phyloP scores from a whole-genome alignment of 1,140 invertebrate species.

The Choristoneura fumiferana region DNA sequence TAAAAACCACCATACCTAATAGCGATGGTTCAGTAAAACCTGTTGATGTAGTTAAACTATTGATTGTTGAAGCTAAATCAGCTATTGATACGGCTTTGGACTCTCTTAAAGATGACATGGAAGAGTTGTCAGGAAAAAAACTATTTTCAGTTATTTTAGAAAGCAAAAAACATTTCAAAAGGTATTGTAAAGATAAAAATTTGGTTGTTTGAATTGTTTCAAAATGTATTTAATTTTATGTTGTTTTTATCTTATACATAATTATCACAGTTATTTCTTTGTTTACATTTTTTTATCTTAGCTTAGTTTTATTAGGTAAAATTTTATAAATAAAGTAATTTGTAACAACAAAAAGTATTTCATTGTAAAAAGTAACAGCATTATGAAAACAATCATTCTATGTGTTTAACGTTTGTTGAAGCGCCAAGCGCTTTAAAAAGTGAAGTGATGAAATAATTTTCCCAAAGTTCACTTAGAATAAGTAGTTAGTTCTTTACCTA shows the following conservation, averaged over 20 bases:
- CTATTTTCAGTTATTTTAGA: conserved; percentile 55
- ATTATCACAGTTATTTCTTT: conserved; percentile 46
- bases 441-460: too few relatives aligned
- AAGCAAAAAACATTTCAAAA: conserved; percentile 62
- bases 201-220: conserved; percentile 37
- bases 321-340: conserved; percentile 19
- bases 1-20: conserved; percentile 76
- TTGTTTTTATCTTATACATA: conserved; percentile 30
- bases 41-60: conserved; percentile 47
- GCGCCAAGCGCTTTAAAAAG: too few relatives aligned
- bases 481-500: too few relatives aligned
- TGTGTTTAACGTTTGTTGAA: too few relatives aligned
- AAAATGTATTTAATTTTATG: conserved; percentile 9
- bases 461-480: too few relatives aligned
- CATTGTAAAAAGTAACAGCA: too few relatives aligned
- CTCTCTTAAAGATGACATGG: conserved; percentile 63
- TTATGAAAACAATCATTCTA: too few relatives aligned
- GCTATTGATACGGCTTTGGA: conserved; percentile 51
- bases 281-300: conserved; percentile 19
- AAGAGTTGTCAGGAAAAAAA: conserved; percentile 67
- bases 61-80: conserved; percentile 51
- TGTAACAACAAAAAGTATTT: too few relatives aligned
- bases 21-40: conserved; percentile 48
- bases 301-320: too few relatives aligned
- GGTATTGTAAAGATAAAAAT: conserved; percentile 59